phyloP scores from a whole-genome alignment of 2,113 vertebrate genomes.

The Scortum barcoo region DNA sequence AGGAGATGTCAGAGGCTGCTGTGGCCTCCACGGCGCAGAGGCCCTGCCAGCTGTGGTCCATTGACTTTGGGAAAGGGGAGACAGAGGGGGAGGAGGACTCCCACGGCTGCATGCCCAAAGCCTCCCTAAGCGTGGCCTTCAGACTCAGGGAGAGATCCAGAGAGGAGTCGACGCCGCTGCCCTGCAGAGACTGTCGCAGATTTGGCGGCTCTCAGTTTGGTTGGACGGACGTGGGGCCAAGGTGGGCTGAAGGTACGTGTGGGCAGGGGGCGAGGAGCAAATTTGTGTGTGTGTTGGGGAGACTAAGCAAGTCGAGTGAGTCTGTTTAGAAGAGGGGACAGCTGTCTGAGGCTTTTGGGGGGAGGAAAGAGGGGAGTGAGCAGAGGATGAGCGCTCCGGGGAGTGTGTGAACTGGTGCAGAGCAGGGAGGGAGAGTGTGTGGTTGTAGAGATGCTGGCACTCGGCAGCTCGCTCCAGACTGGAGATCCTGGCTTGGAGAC shows the following conservation, averaged over 20 bases:
- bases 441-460: constrained; percentile 55
- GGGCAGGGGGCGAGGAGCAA: not conserved
- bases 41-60: constrained; percentile 76
- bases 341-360: constrained; percentile 13
- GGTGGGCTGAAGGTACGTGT: constrained; percentile 4
- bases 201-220: constrained; percentile 15
- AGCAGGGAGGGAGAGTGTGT: constrained; percentile 28
- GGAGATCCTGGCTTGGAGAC: constrained; percentile 87
- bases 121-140: constrained; percentile 71
- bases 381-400: constrained; percentile 9
- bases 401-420: constrained; percentile 15
- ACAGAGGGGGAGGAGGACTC: constrained; percentile 35
- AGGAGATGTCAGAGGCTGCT: constrained; percentile 72
- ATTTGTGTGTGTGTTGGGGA: constrained; percentile 2
- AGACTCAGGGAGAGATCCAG: constrained; percentile 74
- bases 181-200: constrained; percentile 44
- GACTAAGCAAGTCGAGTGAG: not conserved
- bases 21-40: constrained; percentile 61
- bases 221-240: constrained; percentile 13
- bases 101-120: constrained; percentile 57
- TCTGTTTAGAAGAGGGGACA: not conserved
- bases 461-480: constrained; percentile 84
- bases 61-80: constrained; percentile 22
- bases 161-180: constrained; percentile 61
- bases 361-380: constrained; percentile 31